Conservation (phyloP, 2,797 vertebrate genomes). For the Pipistrellus pipistrellus region DNA sequence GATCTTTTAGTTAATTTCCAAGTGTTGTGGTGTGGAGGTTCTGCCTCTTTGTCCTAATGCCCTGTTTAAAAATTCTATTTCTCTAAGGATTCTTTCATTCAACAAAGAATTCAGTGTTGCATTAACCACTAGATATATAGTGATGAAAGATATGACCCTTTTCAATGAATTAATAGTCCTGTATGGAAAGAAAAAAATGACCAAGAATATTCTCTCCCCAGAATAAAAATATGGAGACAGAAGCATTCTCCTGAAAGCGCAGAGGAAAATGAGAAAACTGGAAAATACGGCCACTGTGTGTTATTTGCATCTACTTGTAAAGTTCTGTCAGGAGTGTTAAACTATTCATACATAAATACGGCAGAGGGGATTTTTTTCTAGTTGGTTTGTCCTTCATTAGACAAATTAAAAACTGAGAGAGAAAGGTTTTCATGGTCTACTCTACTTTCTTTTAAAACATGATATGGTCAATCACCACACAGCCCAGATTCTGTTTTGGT, state of each 20-base stretch:
- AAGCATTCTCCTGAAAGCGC: not conserved
- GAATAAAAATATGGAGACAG: not conserved
- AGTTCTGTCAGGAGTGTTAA: not conserved
- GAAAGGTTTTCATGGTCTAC: not conserved
- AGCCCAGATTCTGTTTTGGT: not conserved
- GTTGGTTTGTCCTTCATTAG: not conserved
- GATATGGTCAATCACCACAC: not conserved
- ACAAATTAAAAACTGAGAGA: constrained; percentile 43
- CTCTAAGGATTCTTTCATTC: constrained; percentile 9
- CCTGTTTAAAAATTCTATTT: not conserved
- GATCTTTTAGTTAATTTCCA: not conserved
- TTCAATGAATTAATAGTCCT: constrained; percentile 25
- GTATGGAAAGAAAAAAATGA: not conserved
- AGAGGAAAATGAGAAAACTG: not conserved
- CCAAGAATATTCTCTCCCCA: not conserved
- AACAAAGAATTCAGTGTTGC: constrained; percentile 15
- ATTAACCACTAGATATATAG: not conserved
- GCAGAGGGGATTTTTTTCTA: not conserved
- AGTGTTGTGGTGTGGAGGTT: not conserved
- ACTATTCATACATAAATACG: not conserved
- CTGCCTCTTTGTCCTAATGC: not conserved
- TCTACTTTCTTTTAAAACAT: constrained; percentile 38
- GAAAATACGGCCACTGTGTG: not conserved
- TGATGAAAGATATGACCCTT: not conserved
- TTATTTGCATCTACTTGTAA: not conserved